Evolutionary conservation across 2,888 invertebrate species (phyloP).

Genomic region (Lepetodrilus schrolli): DNA sequence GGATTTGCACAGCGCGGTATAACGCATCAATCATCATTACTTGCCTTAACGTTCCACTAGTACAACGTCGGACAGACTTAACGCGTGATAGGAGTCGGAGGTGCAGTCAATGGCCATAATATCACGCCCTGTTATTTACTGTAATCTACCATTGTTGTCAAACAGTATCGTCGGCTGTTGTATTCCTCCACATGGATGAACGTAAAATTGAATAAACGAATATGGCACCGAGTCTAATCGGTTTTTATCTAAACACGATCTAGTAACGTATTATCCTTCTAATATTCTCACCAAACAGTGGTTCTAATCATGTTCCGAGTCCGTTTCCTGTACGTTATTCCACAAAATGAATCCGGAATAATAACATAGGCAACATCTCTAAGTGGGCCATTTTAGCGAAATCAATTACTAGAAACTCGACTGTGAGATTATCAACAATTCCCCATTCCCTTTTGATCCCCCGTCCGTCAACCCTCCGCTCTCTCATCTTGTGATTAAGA

Average conservation of each 20-base stretch:
- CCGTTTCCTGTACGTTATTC: not conserved
- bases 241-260: not conserved
- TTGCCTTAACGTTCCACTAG: too few relatives aligned
- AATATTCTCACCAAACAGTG: not conserved
- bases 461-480: not conserved
- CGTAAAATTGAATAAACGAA: not conserved
- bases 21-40: too few relatives aligned
- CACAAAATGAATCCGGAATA: not conserved
- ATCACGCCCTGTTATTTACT: too few relatives aligned
- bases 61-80: too few relatives aligned
- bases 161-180: too few relatives aligned
- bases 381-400: not conserved
- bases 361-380: not conserved
- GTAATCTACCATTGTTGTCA: too few relatives aligned
- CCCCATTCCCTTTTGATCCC: not conserved
- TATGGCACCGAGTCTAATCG: not conserved
- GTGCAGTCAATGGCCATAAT: too few relatives aligned
- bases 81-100: too few relatives aligned
- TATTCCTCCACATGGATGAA: too few relatives aligned
- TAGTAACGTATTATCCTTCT: not conserved
- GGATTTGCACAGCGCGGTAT: too few relatives aligned
- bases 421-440: not conserved
- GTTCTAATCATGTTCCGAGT: not conserved
- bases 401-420: not conserved
- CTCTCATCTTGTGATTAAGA: not conserved